Evolutionary conservation across 2,888 invertebrate species (phyloP), one percentile per base, ranked within the genome.

Genomic region (Apoda limacodes): DNA sequence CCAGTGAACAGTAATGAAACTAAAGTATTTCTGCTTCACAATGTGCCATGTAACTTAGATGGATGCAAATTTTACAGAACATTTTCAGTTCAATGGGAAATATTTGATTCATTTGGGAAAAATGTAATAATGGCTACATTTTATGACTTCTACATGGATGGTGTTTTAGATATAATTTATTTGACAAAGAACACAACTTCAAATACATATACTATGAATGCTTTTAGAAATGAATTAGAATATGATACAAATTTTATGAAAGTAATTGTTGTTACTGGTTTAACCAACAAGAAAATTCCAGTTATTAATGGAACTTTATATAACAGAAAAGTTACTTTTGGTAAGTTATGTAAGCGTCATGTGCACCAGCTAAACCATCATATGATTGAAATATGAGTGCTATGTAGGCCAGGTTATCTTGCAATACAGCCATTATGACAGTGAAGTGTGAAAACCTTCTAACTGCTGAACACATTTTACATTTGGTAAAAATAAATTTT

Each of bases 201-300:
- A 21, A 45, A 63, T 21, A 68, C 68, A 45, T 87, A 86, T 55
- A 83, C 80, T 36, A 86, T 92, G 30, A 85, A 88, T 34, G 93
- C 95, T 1, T 92, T 93, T 51, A 88, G 88, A 57, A 97, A 96
- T 61, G 90, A 89, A 42, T 81, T 95, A 30, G 92, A 94, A 53
- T 94, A 94, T 69, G 97, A 98, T 67, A 93, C 96, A 0, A 96
- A 95, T 65, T 98, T 98, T 55, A 88, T 98, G 2, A 98, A 98
- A 82, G 93, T 96, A 0, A 92, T 94, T 85, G 95, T 96, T 13
- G 83, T 95, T 1, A 93, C 94, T 33, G 95, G 95, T 1, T 69
- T 90, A 22, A 85, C 85, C 12, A 91, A 92, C 64, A 83, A 84
- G 45, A 83, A 83, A 48, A 85, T 87, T 53, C 87, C 89, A 2